phyloP scores from a whole-genome alignment of 92 coral and sea anemone species.

The Zoanthus sociatus region DNA sequence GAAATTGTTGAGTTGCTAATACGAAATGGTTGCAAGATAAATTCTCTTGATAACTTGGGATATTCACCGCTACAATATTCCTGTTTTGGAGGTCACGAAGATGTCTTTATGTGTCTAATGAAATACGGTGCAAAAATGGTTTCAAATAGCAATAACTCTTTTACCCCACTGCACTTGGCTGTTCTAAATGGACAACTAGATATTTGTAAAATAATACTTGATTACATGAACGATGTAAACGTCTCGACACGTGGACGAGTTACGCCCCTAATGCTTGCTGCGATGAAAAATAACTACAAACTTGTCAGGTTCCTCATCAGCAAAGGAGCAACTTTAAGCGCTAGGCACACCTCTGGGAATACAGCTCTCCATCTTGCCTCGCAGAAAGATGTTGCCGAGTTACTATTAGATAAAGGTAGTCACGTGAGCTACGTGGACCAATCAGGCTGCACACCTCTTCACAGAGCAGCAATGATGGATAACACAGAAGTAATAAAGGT shows the following conservation, averaged over 20 bases:
- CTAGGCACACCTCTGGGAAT: constrained; percentile 71
- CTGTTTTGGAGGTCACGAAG: constrained; percentile 57
- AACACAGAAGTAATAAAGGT: constrained; percentile 59
- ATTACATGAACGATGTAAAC: constrained; percentile 52
- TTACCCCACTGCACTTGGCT: constrained; percentile 80
- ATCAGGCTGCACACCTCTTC: constrained; percentile 76
- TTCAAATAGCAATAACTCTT: constrained; percentile 51
- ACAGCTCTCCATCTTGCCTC: constrained; percentile 87
- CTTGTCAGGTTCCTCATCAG: constrained; percentile 50
- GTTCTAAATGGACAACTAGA: constrained; percentile 63
- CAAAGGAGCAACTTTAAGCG: constrained; percentile 69
- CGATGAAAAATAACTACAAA: constrained; percentile 61
- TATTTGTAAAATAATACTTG: constrained; percentile 58
- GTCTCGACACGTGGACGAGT: constrained; percentile 68
- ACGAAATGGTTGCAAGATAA: constrained; percentile 63
- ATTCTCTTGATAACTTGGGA: constrained; percentile 62
- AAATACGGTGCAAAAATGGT: constrained; percentile 61
- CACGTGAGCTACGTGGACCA: constrained; percentile 66
- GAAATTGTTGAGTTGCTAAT: constrained; percentile 53
- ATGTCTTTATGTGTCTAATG: constrained; percentile 49
- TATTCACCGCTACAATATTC: constrained; percentile 74
- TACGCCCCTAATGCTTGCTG: constrained; percentile 82
- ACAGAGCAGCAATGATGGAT: constrained; percentile 74
- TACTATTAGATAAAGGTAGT: constrained; percentile 62
- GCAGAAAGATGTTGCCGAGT: constrained; percentile 47